Evolutionary conservation across 2,888 invertebrate species (phyloP).

Genomic region (Eupithecia tripunctaria): DNA sequence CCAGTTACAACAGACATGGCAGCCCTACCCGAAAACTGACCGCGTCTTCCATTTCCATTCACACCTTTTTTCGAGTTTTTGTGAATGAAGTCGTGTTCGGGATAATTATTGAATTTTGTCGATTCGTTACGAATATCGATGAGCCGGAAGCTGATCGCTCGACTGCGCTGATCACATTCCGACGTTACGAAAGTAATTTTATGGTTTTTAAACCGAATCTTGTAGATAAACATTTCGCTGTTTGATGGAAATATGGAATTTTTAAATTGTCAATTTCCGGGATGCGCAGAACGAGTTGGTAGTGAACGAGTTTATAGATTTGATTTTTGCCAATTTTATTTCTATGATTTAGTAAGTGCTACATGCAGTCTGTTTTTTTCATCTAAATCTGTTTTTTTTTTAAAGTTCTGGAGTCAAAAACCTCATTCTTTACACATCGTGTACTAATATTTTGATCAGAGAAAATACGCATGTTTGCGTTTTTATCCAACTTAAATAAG

Average conservation of each 20-base stretch:
- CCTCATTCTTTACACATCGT: background rate
- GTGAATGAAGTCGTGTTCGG: constrained; percentile 84
- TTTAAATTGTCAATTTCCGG: constrained; percentile 53
- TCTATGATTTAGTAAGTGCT: background rate
- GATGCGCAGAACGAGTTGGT: background rate
- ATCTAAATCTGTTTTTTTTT: background rate
- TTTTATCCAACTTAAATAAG: background rate
- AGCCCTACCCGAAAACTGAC: constrained; percentile 67
- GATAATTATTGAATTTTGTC: constrained; percentile 84
- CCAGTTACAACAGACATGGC: constrained; percentile 9
- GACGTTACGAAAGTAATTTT: constrained; percentile 80
- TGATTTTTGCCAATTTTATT: background rate
- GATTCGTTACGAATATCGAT: constrained; percentile 84
- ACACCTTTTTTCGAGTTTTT: constrained; percentile 82
- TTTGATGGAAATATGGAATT: constrained; percentile 24
- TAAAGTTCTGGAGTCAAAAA: background rate
- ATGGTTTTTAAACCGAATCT: constrained; percentile 79
- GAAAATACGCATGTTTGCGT: background rate
- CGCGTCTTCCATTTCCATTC: constrained; percentile 79
- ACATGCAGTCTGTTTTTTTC: too few relatives aligned
- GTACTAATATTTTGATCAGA: background rate
- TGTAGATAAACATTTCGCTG: constrained; percentile 39
- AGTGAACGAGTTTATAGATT: background rate
- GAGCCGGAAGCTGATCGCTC: constrained; percentile 76
- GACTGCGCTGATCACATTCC: constrained; percentile 78